Base-by-base conservation (phyloP, 2,113 vertebrate species). In the Ictalurus punctatus region DNA sequence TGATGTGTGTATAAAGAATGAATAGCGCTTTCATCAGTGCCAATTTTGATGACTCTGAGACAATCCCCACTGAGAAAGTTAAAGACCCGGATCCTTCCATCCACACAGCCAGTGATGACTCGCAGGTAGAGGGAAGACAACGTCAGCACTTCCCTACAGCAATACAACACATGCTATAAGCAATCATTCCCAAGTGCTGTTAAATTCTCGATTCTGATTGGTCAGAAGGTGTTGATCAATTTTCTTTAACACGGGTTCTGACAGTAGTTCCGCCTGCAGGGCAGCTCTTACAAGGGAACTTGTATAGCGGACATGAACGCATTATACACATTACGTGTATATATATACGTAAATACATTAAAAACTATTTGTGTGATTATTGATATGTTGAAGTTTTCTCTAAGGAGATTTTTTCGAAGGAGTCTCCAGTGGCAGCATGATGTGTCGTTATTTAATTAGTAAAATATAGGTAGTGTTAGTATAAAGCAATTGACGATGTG, bases 21-120 rank as follows among this genome's bases (percentile, higher is more conserved):
- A 25, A 97, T 30, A 0, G 95, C 94, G n/a, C 94, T 95, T 27
- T 94, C 83, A 81, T 93, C 91, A 69, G 94, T 83, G 0, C 92
- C 94, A 69, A 92, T 95, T 87, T 92, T 94, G 94, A 99, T 92
- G 79, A 96, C 94, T 88, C 92, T 95, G 79, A 99, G 93, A 91
- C 97, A 99, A 37, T 93, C 95, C 9, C 97, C 97, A 0, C 93
- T 96, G 85, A 98, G 93, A 90, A 97, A 96, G 89, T 94, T 97
- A 85, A 98, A 98, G 59, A 99, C 93, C 4, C 97, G 95, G 85
- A 98, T 96, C 92, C 95, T 97, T 58, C 97, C 97, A 0, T 99
- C 98, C 0, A 91, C 94, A n/a, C 98, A 98, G 89, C 96, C 96
- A 0, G 95, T 99, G 92, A 98, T 88, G 44, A 98, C 95, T 27